Evolutionary conservation across 2,888 invertebrate genomes (phyloP).

Genomic region (Megaustenia siamemsis): DNA sequence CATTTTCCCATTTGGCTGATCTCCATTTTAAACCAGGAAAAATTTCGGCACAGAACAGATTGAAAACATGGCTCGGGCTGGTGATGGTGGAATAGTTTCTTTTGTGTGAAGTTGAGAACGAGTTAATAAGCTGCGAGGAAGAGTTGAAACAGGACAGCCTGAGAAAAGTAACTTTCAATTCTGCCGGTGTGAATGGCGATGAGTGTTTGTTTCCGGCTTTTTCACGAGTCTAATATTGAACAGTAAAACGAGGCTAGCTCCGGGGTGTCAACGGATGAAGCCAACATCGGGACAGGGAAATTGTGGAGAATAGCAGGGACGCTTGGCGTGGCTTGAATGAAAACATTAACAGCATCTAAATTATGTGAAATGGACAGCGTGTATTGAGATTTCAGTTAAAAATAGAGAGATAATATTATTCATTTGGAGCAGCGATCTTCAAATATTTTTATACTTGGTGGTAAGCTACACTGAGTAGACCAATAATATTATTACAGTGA

Average conservation of each 20-base stretch:
- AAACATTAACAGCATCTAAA: background rate
- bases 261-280: background rate
- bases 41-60: too few species aligned
- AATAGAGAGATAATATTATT: too few species aligned
- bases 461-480: too few species aligned
- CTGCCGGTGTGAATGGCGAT: background rate
- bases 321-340: background rate
- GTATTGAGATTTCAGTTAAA: too few species aligned
- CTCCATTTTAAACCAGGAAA: too few species aligned
- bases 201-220: background rate
- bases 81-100: background rate
- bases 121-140: background rate
- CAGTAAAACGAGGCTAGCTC: background rate
- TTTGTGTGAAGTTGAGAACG: background rate
- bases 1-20: too few species aligned
- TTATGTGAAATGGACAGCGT: background rate
- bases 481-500: too few species aligned
- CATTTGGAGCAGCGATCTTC: too few species aligned
- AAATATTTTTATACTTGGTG: too few species aligned
- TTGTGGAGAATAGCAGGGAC: background rate
- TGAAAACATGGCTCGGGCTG: background rate
- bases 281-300: background rate
- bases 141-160: background rate
- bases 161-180: background rate
- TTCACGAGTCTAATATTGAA: background rate